Evolutionary conservation across 2,797 vertebrate genomes (phyloP), one percentile per base, ranked within the genome.

Genomic region (Cryptoblepharus egeriae): DNA sequence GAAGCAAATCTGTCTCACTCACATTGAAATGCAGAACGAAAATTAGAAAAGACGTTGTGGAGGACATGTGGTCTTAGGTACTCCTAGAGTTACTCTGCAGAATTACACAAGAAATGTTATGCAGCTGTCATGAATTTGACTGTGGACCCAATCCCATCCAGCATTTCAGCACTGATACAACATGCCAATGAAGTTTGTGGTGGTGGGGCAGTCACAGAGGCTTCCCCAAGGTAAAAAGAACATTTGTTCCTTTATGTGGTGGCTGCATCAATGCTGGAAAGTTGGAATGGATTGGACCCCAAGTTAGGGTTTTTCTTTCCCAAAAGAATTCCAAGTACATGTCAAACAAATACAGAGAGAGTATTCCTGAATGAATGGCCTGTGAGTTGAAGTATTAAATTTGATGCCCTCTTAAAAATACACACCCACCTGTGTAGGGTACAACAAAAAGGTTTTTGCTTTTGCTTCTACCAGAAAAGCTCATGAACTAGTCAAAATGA

Each of bases 401-500:
- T 64, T 58, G 83, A 81, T 88, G 67, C 3, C 60, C 90, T 84
- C 84, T 82, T 37, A 85, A 90, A 49, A 39, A 87, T 83, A 83
- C 79, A 57, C 82, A 92, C 45, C 26, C 9, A 81, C 84, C 75
- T 87, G 77, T 77, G 83, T 86, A 76, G 87, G 75, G 52, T 88
- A 87, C 91, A 88, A 87, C 84, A 91, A 78, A 65, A 65, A 84
- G 85, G 64, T 4, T 70, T 45, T 87, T 42, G 4, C 9, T 42
- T 75, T 80, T 75, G 45, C 52, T 89, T 89, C 79, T 85, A 91
- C 89, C 85, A 92, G 90, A 93, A 92, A 89, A 6, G 60, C 88
- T 82, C 86, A 85, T 90, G 61, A 91, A 84, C 76, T 84, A 89
- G 82, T 79, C 30, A n/a, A n/a, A n/a, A n/a, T 42, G 71, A 76